Evolutionary conservation across 1,140 invertebrate genomes (phyloP), one percentile per base, ranked within the genome.

Genomic region (Aradophagus sp.): DNA sequence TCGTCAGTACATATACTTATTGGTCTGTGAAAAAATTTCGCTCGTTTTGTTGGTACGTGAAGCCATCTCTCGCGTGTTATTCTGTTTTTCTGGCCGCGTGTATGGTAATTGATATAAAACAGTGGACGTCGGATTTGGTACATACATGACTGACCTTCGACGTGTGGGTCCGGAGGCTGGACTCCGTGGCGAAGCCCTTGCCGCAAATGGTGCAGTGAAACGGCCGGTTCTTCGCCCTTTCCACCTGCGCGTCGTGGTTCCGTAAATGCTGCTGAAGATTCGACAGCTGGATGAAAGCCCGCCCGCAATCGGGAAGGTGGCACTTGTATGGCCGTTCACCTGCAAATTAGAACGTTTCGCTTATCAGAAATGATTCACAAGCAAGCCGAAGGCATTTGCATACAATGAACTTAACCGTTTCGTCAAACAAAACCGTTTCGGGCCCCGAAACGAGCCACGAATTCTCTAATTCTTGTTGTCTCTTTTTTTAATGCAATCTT

Each of bases 251-350:
- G 79, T 98, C 96, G 86, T 99, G 97, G 86, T 97, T 98, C 62
- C 96, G 88, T 68, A 98, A 90, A 83, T 99, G 97, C 81, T 98
- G 97, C 81, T 98, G 96, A 7, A 98, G 90, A 86, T 98, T 99
- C 19, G 96, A 97, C 76, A 98, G 89, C 87, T 99, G 97, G 81
- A 98, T 98, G 87, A 99, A 99, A 55, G 96, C 95, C 74, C 96
- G 89, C 15, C 95, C 95, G 86, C 97, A 98, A 78, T 97, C 95
- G 19, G 95, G 94, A 76, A 97, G 89, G 81, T 97, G 95, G 86
- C 97, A 99, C 87, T 97, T 95, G 88, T 98, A 99, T 6, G 97
- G 97, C 74, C 96, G 91, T 88, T 97, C 96, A 78, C 96, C 97
- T 98, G 88, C 23, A 91, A 90, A 77, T 78, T 81, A 80, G 81